Conservation (phyloP, 1,140 invertebrate genomes). For the Drosophila nasuta region DNA sequence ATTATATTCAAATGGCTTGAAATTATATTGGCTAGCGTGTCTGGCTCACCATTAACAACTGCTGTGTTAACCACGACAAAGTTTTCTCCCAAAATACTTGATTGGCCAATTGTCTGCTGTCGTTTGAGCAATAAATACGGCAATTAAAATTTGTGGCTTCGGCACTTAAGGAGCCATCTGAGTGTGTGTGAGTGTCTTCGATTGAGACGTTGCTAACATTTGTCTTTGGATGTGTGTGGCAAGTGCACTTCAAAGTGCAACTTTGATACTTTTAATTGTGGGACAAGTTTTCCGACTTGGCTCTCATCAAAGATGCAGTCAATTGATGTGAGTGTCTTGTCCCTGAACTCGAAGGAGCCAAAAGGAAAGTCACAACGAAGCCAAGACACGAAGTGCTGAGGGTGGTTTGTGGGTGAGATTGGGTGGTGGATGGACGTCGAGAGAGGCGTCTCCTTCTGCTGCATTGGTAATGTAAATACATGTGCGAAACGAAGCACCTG, state of each 20-base stretch:
- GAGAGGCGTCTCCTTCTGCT: background rate
- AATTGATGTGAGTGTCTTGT: conserved; percentile 23
- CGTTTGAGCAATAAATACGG: conserved; percentile 50
- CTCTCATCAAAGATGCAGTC: conserved; percentile 45
- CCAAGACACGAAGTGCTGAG: background rate
- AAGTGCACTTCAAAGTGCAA: conserved; percentile 54
- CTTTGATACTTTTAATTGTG: conserved; percentile 68
- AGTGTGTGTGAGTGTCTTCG: conserved; percentile 21
- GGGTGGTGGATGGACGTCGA: background rate
- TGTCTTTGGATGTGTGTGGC: conserved; percentile 34
- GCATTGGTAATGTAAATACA: conserved; percentile 66
- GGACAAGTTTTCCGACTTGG: conserved; percentile 18
- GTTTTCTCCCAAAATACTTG: conserved; percentile 46
- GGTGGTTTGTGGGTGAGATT: background rate
- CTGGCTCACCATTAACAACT: background rate
- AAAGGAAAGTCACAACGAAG: background rate
- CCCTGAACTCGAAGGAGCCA: background rate
- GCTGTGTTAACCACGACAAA: conserved; percentile 23
- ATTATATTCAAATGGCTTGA: background rate
- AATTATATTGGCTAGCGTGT: background rate
- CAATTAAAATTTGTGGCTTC: conserved; percentile 63
- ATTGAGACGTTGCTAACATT: conserved; percentile 9
- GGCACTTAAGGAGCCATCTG: conserved; percentile 30
- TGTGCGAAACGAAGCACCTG: conserved; percentile 73
- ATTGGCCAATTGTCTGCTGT: conserved; percentile 53